phyloP scores from a whole-genome alignment of 2,888 invertebrate genomes.

The Caenorhabditis sinica region DNA sequence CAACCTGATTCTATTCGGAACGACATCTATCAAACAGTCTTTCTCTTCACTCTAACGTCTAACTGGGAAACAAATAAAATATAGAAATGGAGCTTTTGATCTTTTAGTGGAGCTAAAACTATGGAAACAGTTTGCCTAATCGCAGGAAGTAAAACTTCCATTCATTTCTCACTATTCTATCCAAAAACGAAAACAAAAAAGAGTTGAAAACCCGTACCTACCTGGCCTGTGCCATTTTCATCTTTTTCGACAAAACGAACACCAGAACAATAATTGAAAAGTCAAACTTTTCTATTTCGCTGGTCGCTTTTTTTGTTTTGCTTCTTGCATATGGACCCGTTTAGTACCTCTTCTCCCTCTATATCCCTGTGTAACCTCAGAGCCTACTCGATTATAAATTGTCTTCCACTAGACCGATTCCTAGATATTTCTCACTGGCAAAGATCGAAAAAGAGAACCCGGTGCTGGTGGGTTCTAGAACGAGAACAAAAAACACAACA shows the following conservation, averaged over 20 bases:
- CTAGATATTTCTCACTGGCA: constrained; percentile 33
- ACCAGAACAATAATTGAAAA: constrained; percentile 46
- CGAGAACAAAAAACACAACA: neutral
- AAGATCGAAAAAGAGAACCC: constrained; percentile 37
- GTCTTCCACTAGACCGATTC: constrained; percentile 62
- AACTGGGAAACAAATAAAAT: too few relatives aligned
- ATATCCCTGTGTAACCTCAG: constrained; percentile 9
- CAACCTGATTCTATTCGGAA: too few relatives aligned
- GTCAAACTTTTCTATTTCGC: constrained; percentile 24
- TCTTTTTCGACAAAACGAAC: constrained; percentile 23
- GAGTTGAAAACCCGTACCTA: constrained; percentile 24
- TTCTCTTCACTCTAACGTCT: too few relatives aligned
- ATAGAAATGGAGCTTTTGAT: too few relatives aligned
- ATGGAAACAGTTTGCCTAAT: neutral
- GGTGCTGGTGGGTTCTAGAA: constrained; percentile 3
- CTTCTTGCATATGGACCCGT: constrained; percentile 64
- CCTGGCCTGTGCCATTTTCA: constrained; percentile 57
- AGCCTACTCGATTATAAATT: constrained; percentile 66
- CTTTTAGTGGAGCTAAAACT: neutral
- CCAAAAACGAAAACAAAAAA: neutral
- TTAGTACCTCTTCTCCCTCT: constrained; percentile 55
- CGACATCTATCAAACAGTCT: too few relatives aligned
- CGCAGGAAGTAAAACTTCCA: too few relatives aligned
- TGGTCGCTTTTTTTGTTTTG: constrained; percentile 38
- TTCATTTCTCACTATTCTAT: neutral